phyloP scores from a whole-genome alignment of 2,113 vertebrate species.

The Agapornis roseicollis region DNA sequence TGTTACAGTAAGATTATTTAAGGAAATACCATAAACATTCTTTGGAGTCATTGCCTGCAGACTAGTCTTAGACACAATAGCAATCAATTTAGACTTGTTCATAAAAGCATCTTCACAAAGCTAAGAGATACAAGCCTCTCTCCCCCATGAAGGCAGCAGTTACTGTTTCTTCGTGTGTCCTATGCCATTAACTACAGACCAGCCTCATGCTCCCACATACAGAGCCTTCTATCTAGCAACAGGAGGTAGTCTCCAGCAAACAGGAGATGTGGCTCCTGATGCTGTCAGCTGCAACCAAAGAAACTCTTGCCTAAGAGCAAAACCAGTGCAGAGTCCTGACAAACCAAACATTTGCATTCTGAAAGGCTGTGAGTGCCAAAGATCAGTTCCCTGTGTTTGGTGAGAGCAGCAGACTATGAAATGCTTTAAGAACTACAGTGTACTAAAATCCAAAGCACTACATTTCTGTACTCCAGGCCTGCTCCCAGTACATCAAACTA shows the following conservation, averaged over 20 bases:
- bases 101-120: neutral
- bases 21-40: neutral
- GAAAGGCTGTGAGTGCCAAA: neutral
- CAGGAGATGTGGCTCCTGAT: neutral
- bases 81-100: neutral
- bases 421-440: neutral
- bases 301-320: slow-evolving; percentile 22
- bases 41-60: neutral
- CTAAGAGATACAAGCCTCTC: neutral
- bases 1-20: neutral
- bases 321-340: neutral
- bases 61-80: neutral
- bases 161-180: neutral
- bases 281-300: neutral
- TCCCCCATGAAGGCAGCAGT: neutral
- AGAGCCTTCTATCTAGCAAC: neutral
- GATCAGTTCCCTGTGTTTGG: neutral
- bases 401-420: neutral
- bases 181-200: neutral
- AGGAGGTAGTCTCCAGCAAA: neutral
- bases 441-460: neutral
- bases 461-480: neutral
- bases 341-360: slow-evolving; percentile 9
- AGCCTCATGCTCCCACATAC: neutral
- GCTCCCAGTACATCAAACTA: neutral